Percentiles rank a stretch among this genome's conserved stretches.
phyloP scores from a whole-genome alignment of 1,140 invertebrate species.

The Aphidius gifuensis region DNA sequence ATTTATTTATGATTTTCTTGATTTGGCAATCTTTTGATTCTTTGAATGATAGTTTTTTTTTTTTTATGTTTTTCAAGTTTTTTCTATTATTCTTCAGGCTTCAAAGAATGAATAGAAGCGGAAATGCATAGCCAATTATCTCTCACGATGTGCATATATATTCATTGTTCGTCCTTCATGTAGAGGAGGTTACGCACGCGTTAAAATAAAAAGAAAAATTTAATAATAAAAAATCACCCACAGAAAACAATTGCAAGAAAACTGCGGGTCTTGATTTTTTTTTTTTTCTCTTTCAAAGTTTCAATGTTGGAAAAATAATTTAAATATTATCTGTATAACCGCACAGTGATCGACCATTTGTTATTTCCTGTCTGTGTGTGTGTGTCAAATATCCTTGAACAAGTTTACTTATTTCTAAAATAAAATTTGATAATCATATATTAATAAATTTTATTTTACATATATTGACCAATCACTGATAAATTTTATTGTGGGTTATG shows the following conservation, averaged over 20 bases:
- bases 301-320: background rate
- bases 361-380: conserved; percentile 22
- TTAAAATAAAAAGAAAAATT: conserved; percentile 2
- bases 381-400: background rate
- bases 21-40: conserved; percentile 1
- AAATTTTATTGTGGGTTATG: too few relatives aligned
- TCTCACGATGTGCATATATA: conserved; percentile 13
- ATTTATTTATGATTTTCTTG: conserved; percentile 1
- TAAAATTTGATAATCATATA: background rate
- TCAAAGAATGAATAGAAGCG: conserved; percentile 16
- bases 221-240: conserved; percentile 14
- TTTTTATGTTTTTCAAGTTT: background rate
- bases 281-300: conserved; percentile 5
- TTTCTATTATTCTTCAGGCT: background rate
- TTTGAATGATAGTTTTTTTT: background rate
- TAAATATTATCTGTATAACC: too few relatives aligned
- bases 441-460: background rate
- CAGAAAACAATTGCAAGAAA: conserved; percentile 28
- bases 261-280: conserved; percentile 25
- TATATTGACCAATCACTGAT: too few relatives aligned
- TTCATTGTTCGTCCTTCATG: conserved; percentile 16
- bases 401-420: background rate
- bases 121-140: conserved; percentile 20
- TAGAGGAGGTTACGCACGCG: conserved; percentile 13
- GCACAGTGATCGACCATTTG: conserved; percentile 16